phyloP scores from a whole-genome alignment of 2,113 vertebrate genomes.

The Toxostoma redivivum region DNA sequence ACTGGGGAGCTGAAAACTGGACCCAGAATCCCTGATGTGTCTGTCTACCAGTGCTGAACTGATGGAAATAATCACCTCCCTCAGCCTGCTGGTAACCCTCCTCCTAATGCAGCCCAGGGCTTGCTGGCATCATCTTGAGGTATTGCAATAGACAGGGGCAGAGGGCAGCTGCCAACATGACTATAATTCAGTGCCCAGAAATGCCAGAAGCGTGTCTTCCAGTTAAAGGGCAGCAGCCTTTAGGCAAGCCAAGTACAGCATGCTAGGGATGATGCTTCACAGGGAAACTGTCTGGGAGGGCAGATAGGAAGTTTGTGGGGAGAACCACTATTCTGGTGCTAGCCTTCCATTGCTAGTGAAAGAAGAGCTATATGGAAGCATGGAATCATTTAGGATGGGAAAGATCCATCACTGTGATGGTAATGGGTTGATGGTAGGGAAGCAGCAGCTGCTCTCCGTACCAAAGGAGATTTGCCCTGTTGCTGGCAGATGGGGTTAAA shows the following conservation, averaged over 20 bases:
- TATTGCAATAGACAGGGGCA: slow-evolving; percentile 27
- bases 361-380: neutral
- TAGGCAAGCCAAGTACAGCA: neutral
- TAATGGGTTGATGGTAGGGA: neutral
- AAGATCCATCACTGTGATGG: neutral
- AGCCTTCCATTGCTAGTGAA: neutral
- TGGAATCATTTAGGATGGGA: neutral
- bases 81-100: neutral
- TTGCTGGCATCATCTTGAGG: slow-evolving; percentile 16
- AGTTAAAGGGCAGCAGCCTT: neutral
- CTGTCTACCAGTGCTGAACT: neutral
- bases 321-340: neutral
- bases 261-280: neutral
- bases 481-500: neutral
- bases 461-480: neutral
- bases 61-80: neutral
- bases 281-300: neutral
- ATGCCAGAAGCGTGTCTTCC: neutral
- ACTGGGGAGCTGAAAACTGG: neutral
- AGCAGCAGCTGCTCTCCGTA: neutral
- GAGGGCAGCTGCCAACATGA: slow-evolving; percentile 29
- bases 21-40: neutral
- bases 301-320: neutral
- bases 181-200: neutral
- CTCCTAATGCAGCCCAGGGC: neutral